These are phyloP conservation scores for Coecobrya sp. DNA, from an alignment of 2,888 invertebrate genomes.

Conservation along the genomic window DNA sequence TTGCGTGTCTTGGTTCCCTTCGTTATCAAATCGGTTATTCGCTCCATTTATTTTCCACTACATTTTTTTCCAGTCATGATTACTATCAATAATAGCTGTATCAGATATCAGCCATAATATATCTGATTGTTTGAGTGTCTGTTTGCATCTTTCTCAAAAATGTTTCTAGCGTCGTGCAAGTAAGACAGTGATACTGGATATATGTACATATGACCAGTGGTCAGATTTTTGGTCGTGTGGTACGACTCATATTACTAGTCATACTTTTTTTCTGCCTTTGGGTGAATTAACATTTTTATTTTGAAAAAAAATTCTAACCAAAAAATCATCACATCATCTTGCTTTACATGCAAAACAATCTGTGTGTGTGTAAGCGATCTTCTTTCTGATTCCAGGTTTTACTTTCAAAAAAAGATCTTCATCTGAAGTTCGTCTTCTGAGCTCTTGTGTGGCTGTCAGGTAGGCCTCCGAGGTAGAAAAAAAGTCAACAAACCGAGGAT, in stretches of 20 bases:
- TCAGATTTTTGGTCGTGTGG: constrained; percentile 60
- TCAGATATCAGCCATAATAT: constrained; percentile 33
- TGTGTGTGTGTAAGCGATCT: constrained; percentile 63
- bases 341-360: too few species aligned
- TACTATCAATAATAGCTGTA: constrained; percentile 41
- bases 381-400: neutral
- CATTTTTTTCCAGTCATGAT: neutral
- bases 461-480: constrained; percentile 79
- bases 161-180: too few species aligned
- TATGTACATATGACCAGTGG: neutral
- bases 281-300: constrained; percentile 66
- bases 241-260: constrained; percentile 6
- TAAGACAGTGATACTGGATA: too few species aligned
- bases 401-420: neutral
- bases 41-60: too few species aligned
- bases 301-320: constrained; percentile 31
- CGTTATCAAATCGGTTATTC: too few species aligned
- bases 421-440: neutral
- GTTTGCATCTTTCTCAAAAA: too few species aligned
- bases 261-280: constrained; percentile 63
- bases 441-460: constrained; percentile 69
- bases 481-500: constrained; percentile 71
- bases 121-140: too few species aligned
- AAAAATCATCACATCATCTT: constrained; percentile 30
- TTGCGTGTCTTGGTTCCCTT: too few species aligned